These are phyloP conservation scores for Papilio polytes DNA, from an alignment of 1,140 invertebrate species.

Conservation along the genomic window DNA sequence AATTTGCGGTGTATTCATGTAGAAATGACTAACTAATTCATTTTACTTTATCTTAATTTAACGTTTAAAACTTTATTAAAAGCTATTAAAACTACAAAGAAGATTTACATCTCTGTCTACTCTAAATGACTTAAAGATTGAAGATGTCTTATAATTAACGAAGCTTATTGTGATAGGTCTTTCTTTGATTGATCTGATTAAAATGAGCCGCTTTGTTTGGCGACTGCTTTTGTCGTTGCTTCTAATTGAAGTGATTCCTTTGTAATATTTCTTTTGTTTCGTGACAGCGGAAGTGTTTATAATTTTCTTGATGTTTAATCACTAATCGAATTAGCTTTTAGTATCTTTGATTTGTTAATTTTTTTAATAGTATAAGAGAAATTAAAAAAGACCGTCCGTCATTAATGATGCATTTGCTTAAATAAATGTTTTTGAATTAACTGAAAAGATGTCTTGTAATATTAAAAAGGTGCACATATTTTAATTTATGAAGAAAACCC, in stretches of 20 bases:
- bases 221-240: constrained; percentile 14
- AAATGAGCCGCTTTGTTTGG: constrained; percentile 18
- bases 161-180: not conserved
- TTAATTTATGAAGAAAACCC: too few species aligned
- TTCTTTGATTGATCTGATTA: constrained; percentile 21
- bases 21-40: not conserved
- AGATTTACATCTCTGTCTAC: constrained; percentile 1
- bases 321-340: not conserved
- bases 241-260: constrained; percentile 21
- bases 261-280: constrained; percentile 4
- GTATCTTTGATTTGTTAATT: not conserved
- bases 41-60: not conserved
- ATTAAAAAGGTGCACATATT: too few species aligned
- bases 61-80: not conserved
- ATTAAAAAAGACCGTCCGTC: too few species aligned
- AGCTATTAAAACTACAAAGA: not conserved
- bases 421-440: too few species aligned
- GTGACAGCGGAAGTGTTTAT: not conserved
- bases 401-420: too few species aligned
- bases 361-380: not conserved
- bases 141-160: not conserved
- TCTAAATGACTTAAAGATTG: not conserved
- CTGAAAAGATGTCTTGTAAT: too few species aligned
- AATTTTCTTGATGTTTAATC: not conserved
- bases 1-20: not conserved